These are phyloP conservation scores for Hipposideros larvatus DNA, from an alignment of 2,797 vertebrate species.

Conservation along the genomic window DNA sequence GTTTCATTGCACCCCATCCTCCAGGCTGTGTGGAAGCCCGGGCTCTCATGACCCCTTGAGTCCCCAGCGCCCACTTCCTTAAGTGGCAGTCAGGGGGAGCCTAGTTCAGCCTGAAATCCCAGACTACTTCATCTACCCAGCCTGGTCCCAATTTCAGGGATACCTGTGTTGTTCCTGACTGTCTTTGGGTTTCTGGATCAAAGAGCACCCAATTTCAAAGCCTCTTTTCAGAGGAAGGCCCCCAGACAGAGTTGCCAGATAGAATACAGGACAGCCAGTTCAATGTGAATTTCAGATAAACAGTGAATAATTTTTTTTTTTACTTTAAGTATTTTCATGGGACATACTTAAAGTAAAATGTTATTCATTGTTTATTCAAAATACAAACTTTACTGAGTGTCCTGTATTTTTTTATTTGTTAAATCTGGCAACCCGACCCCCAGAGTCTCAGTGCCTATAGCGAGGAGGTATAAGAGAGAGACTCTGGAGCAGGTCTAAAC, in stretches of 20 bases:
- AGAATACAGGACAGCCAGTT: not conserved
- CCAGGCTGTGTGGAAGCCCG: not conserved
- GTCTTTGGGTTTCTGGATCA: not conserved
- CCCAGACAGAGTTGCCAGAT: not conserved
- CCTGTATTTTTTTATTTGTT: not conserved
- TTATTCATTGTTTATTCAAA: not conserved
- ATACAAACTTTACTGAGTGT: not conserved
- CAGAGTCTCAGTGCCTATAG: not conserved
- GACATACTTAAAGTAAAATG: not conserved
- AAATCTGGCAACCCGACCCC: not conserved
- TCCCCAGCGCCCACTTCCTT: not conserved
- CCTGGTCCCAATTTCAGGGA: not conserved
- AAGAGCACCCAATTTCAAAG: not conserved
- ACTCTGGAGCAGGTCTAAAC: not conserved
- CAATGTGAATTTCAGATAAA: not conserved
- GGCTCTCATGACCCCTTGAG: not conserved
- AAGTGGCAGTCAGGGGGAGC: not conserved
- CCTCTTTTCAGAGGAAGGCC: not conserved
- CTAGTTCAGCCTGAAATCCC: not conserved
- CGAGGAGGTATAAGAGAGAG: not conserved
- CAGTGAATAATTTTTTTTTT: not conserved
- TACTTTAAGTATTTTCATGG: not conserved
- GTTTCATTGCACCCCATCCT: not conserved
- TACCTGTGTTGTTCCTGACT: not conserved
- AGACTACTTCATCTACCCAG: not conserved